These are phyloP conservation scores for Calycopis cecrops DNA, from an alignment of 1,140 invertebrate genomes.

Conservation along the genomic window DNA sequence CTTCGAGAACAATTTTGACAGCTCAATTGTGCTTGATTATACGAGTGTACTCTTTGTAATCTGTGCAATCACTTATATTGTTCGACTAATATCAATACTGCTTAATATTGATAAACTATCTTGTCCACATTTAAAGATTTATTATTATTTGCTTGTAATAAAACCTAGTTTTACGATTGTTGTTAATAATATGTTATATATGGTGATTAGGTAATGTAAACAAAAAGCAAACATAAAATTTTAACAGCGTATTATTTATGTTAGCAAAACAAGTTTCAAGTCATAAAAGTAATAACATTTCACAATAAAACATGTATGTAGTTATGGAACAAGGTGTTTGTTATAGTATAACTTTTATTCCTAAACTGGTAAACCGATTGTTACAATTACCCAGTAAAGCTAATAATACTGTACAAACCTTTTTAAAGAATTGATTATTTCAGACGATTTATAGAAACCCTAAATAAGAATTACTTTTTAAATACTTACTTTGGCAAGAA, in stretches of 20 bases:
- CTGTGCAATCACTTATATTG: conserved; percentile 18
- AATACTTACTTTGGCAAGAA: conserved; percentile 41
- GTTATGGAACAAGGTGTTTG: no score
- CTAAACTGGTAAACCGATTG: conserved; percentile 20
- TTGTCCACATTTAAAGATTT: not conserved
- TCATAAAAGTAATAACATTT: no score
- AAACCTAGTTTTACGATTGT: not conserved
- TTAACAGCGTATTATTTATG: no score
- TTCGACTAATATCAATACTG: conserved; percentile 5
- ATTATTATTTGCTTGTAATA: not conserved
- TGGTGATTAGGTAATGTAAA: conserved; percentile 12
- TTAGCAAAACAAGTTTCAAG: no score
- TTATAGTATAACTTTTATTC: not conserved
- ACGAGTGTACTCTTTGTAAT: conserved; percentile 33
- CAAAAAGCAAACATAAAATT: no score
- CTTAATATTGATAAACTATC: conserved; percentile 12
- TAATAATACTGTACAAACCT: conserved; percentile 73
- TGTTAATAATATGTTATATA: conserved; percentile 32
- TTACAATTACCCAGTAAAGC: conserved; percentile 61
- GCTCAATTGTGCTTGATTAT: conserved; percentile 62
- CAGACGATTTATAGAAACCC: conserved; percentile 18
- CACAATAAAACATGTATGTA: no score
- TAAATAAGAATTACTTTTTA: conserved; percentile 21
- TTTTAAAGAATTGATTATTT: conserved; percentile 12
- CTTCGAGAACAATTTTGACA: conserved; percentile 53